A percentile compares a stretch with the other conserved stretches of the same genome.
These are phyloP conservation scores for Ypsolopha sequella DNA, from an alignment of 2,888 invertebrate species.

Conservation along the genomic window DNA sequence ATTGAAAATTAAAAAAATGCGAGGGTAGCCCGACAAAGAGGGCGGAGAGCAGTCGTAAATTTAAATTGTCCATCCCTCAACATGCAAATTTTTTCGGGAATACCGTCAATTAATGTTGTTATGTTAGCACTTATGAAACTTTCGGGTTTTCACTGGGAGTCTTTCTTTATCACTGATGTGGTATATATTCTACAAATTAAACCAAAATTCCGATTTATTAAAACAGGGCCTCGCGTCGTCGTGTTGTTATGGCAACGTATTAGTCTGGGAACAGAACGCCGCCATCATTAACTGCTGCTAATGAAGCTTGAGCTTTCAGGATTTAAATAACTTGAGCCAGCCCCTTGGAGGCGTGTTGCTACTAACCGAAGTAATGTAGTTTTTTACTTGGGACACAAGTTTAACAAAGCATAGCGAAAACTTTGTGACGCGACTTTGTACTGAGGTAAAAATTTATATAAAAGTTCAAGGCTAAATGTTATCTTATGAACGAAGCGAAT, in stretches of 20 bases:
- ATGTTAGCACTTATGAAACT: neutral
- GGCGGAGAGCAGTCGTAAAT: constrained; percentile 60
- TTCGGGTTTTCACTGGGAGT: too few relatives aligned
- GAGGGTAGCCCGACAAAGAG: constrained; percentile 53
- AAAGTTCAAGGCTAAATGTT: constrained; percentile 8
- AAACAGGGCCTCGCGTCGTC: neutral
- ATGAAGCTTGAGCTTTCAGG: constrained; percentile 64
- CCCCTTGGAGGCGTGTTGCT: constrained; percentile 46
- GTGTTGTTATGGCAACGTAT: neutral
- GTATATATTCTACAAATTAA: too few relatives aligned
- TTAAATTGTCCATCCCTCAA: constrained; percentile 66
- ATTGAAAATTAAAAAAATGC: constrained; percentile 67
- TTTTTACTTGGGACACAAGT: constrained; percentile 52
- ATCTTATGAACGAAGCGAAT: constrained; percentile 12
- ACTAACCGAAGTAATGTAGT: constrained; percentile 30
- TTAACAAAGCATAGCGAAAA: constrained; percentile 54
- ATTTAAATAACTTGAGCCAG: constrained; percentile 59
- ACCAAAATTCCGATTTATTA: too few relatives aligned
- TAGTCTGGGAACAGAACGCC: constrained; percentile 25
- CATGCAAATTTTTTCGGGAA: constrained; percentile 54
- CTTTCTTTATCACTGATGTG: too few relatives aligned
- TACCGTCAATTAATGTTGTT: constrained; percentile 4
- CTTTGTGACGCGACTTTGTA: constrained; percentile 43
- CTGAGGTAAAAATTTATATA: constrained; percentile 17
- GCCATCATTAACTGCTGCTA: constrained; percentile 67